These are phyloP conservation scores for Lasaia peninsularis DNA, from an alignment of 1,140 invertebrate genomes.

Conservation along the genomic window DNA sequence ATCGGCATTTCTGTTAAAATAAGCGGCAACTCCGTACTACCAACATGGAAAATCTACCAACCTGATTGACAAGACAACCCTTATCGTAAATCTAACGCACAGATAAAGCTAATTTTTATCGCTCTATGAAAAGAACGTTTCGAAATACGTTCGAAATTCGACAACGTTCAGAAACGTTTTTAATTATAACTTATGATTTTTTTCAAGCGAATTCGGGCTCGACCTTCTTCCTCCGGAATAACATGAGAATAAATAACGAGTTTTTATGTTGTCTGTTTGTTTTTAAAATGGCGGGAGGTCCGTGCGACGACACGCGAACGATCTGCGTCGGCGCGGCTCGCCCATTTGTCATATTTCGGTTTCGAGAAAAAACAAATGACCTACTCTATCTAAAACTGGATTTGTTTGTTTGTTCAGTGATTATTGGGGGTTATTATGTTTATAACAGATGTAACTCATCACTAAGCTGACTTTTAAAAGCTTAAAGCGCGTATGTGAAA, in stretches of 20 bases:
- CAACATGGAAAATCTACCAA: slow-evolving; percentile 8
- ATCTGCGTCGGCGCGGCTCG: slow-evolving; percentile 54
- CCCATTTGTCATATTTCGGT: slow-evolving; percentile 75
- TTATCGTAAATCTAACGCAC: slow-evolving; percentile 1
- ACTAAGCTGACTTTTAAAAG: neutral
- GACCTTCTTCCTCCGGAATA: slow-evolving; percentile 64
- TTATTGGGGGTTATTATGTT: slow-evolving; percentile 63
- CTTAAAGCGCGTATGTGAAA: neutral
- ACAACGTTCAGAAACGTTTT: slow-evolving; percentile 39
- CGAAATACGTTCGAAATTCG: neutral
- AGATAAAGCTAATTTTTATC: neutral
- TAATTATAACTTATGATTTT: slow-evolving; percentile 76
- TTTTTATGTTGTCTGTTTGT: slow-evolving; percentile 75
- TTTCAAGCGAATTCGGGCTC: slow-evolving; percentile 71
- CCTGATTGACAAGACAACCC: slow-evolving; percentile 10
- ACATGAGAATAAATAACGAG: slow-evolving; percentile 74
- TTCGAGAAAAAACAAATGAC: slow-evolving; percentile 71
- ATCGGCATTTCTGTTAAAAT: slow-evolving; percentile 75
- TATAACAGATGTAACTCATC: slow-evolving; percentile 41
- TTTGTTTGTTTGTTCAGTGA: slow-evolving; percentile 70
- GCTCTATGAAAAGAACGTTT: neutral
- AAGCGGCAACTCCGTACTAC: slow-evolving; percentile 35
- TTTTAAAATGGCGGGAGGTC: slow-evolving; percentile 77
- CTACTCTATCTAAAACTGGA: slow-evolving; percentile 61
- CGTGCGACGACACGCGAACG: slow-evolving; percentile 74